A percentile compares a stretch with the other conserved stretches of the same genome.
phyloP scores from a whole-genome alignment of 2,797 vertebrate species.

The Pipistrellus pipistrellus region DNA sequence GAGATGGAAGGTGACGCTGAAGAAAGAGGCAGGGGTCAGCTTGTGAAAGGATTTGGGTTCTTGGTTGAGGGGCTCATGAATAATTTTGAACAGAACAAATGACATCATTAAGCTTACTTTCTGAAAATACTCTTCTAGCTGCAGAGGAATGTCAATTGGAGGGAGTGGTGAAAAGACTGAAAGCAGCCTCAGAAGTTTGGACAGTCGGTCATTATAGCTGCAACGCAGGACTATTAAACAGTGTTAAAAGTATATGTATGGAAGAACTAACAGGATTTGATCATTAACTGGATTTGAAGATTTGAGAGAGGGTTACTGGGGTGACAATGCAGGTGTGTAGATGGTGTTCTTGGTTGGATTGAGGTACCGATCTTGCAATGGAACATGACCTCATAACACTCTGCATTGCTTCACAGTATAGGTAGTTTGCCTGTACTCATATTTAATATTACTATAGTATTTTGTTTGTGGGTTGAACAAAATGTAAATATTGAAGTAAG shows the following conservation, averaged over 20 bases:
- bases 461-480: not conserved
- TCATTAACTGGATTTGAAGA: not conserved
- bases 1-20: not conserved
- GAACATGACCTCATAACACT: not conserved
- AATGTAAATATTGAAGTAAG: not conserved
- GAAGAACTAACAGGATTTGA: not conserved
- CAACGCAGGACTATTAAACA: not conserved
- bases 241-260: not conserved
- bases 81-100: not conserved
- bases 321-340: not conserved
- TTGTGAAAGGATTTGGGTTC: not conserved
- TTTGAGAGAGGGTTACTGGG: not conserved
- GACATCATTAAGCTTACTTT: not conserved
- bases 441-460: not conserved
- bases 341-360: not conserved
- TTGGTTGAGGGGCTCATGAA: not conserved
- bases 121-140: not conserved
- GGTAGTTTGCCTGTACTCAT: not conserved
- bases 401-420: not conserved
- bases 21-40: not conserved
- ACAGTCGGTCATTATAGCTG: not conserved
- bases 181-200: not conserved
- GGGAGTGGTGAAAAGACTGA: not conserved
- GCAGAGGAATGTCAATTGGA: not conserved
- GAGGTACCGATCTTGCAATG: not conserved